These are phyloP conservation scores for Ptilodon capucinus DNA, from an alignment of 2,888 invertebrate species.

Conservation along the genomic window DNA sequence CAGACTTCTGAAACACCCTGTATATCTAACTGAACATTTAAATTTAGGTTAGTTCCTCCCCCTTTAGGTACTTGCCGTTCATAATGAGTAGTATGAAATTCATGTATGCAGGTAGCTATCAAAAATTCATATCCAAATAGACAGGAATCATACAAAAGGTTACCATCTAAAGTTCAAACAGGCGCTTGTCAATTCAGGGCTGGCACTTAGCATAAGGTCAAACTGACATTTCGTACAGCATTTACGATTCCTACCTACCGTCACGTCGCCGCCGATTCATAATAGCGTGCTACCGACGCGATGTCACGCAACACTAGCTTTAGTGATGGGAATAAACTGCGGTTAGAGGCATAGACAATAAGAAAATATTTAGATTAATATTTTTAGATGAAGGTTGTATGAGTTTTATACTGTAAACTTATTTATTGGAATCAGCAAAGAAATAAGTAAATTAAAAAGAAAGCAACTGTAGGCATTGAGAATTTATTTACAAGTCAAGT, in stretches of 20 bases:
- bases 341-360: background rate
- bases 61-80: no score
- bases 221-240: conserved; percentile 78
- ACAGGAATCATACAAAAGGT: conserved; percentile 71
- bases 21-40: no score
- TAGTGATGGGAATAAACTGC: conserved; percentile 39
- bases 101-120: conserved; percentile 21
- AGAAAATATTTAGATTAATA: background rate
- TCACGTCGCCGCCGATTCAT: conserved; percentile 56
- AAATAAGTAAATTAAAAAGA: no score
- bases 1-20: no score
- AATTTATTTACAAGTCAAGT: no score
- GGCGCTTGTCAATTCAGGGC: conserved; percentile 56
- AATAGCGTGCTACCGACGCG: conserved; percentile 44
- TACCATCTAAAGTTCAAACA: conserved; percentile 71
- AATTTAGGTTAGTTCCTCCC: no score
- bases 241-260: conserved; percentile 50
- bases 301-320: conserved; percentile 55
- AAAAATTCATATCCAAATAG: conserved; percentile 53
- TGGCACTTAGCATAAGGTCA: conserved; percentile 78
- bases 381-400: no score
- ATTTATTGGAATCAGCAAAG: no score
- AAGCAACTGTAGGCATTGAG: no score
- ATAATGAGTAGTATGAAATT: no score
- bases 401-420: no score